These are phyloP conservation scores for Indri indri DNA, from an alignment of 2,113 vertebrate species.

Conservation along the genomic window DNA sequence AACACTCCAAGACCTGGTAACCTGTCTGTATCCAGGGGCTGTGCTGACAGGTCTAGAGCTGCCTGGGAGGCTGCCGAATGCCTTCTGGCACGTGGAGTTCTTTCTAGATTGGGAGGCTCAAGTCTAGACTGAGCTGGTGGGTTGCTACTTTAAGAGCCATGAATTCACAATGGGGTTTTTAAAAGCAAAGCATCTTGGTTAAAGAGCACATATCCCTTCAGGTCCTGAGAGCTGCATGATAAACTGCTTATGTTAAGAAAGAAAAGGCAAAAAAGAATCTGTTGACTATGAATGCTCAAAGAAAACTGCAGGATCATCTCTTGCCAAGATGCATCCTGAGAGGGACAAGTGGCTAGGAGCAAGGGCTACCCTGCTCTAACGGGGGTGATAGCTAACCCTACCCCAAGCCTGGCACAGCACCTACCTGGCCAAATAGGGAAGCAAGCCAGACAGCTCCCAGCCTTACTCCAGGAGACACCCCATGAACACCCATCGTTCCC, in stretches of 20 bases:
- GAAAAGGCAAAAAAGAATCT: slow-evolving; percentile 48
- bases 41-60: neutral
- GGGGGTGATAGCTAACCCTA: neutral
- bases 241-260: slow-evolving; percentile 8
- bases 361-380: neutral
- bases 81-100: neutral
- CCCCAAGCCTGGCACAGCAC: neutral
- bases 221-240: neutral
- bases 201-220: slow-evolving; percentile 7
- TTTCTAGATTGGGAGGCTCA: neutral
- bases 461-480: neutral
- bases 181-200: neutral
- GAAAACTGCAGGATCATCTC: slow-evolving; percentile 54
- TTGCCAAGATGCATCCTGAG: slow-evolving; percentile 27
- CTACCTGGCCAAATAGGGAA: neutral
- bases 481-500: neutral
- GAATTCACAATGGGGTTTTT: neutral
- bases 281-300: slow-evolving; percentile 31
- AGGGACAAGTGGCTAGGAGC: neutral
- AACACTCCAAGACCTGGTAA: neutral
- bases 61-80: neutral
- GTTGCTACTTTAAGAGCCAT: neutral
- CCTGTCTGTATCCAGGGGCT: neutral
- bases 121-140: neutral
- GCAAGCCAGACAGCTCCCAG: neutral